Conservation (phyloP, 2,797 vertebrate species). For the Onychomys torridus region DNA sequence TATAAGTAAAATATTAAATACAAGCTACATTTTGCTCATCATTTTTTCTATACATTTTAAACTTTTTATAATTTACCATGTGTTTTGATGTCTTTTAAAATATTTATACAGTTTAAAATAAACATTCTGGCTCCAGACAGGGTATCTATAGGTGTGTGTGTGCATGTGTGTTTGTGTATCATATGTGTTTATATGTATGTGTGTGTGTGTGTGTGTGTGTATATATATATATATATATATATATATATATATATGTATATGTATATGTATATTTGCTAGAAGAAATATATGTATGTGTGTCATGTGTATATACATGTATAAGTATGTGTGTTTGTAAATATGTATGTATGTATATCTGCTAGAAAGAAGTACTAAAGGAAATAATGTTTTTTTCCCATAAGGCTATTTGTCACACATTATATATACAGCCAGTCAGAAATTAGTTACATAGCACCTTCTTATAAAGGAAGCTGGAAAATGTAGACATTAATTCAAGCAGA, state of each 20-base stretch:
- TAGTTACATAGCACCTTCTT: background rate
- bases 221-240: background rate
- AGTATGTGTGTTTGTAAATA: background rate
- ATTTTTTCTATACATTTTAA: conserved; percentile 29
- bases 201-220: background rate
- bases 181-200: background rate
- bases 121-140: background rate
- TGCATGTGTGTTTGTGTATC: background rate
- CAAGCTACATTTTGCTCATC: background rate
- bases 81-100: background rate
- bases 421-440: background rate
- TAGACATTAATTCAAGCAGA: background rate
- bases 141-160: background rate
- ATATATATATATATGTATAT: background rate
- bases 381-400: background rate
- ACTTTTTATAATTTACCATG: background rate
- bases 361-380: background rate
- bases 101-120: background rate
- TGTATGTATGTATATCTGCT: background rate
- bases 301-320: background rate
- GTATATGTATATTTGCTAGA: background rate
- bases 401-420: background rate
- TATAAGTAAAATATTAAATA: background rate
- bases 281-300: background rate
- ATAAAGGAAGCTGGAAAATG: background rate